Percentiles rank a stretch among this genome's conserved stretches.
Conservation (phyloP, 1,140 invertebrate species). For the Drosophila watanabei region DNA sequence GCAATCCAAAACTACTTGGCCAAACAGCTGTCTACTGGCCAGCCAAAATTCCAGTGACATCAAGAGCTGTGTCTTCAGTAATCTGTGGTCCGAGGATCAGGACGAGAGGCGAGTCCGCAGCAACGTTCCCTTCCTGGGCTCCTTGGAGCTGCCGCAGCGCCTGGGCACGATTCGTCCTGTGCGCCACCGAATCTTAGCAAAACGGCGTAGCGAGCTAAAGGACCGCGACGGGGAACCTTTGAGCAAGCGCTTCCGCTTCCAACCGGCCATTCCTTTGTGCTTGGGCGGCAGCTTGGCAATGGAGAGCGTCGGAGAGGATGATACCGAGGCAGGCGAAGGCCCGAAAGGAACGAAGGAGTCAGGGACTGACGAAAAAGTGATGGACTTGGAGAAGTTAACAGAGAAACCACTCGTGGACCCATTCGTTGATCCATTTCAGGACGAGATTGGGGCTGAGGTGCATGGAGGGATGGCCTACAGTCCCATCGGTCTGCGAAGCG, state of each 20-base stretch:
- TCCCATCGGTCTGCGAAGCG: conserved; percentile 37
- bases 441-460: no score
- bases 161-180: conserved; percentile 44
- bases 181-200: conserved; percentile 41
- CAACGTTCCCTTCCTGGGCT: conserved; percentile 67
- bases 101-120: neutral
- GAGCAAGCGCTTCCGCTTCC: conserved; percentile 25
- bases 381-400: no score
- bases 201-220: conserved; percentile 29
- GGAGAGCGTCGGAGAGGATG: neutral
- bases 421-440: no score
- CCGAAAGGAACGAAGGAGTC: conserved; percentile 22
- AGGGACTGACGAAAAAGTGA: conserved; percentile 45
- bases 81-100: conserved; percentile 54
- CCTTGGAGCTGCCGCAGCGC: neutral
- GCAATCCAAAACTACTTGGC: conserved; percentile 25
- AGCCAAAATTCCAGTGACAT: conserved; percentile 68
- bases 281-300: neutral
- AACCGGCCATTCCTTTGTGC: conserved; percentile 32
- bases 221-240: neutral
- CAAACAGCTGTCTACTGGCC: conserved; percentile 74
- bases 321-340: no score
- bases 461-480: no score
- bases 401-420: no score
- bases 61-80: conserved; percentile 64